phyloP scores from a whole-genome alignment of 2,888 invertebrate species.

The Drosophila suboccidentalis region DNA sequence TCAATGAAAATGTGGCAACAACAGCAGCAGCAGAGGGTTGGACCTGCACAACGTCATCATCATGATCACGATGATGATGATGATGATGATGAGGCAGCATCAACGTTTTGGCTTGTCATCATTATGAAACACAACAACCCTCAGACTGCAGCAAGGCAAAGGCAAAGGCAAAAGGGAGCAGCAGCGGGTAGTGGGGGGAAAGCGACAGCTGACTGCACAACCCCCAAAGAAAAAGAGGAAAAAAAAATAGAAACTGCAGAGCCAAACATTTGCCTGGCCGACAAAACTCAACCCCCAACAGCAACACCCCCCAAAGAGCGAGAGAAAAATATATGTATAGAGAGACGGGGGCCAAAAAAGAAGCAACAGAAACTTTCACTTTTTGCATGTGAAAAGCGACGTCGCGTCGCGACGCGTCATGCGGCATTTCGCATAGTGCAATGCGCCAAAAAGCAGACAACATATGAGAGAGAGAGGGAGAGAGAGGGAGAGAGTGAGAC shows the following conservation, averaged over 20 bases:
- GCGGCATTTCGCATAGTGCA: slow-evolving; percentile 74
- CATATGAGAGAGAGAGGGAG: slow-evolving; percentile 19
- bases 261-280: slow-evolving; percentile 29
- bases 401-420: slow-evolving; percentile 64
- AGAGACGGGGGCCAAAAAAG: slow-evolving; percentile 54
- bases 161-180: background rate
- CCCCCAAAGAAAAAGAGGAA: slow-evolving; percentile 54
- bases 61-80: slow-evolving; percentile 16
- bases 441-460: slow-evolving; percentile 73
- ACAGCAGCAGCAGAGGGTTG: slow-evolving; percentile 56
- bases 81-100: slow-evolving; percentile 50
- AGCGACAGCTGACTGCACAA: slow-evolving; percentile 70
- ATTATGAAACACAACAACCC: slow-evolving; percentile 78
- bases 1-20: slow-evolving; percentile 68
- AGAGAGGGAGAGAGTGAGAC: slow-evolving; percentile 3
- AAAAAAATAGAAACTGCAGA: slow-evolving; percentile 61
- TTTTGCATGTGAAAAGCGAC: slow-evolving; percentile 57
- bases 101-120: slow-evolving; percentile 72
- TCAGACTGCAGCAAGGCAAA: slow-evolving; percentile 61
- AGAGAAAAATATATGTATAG: too few relatives aligned
- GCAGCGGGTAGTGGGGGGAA: too few relatives aligned
- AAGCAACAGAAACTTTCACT: slow-evolving; percentile 78
- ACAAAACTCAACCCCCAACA: slow-evolving; percentile 16
- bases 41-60: slow-evolving; percentile 63
- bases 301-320: slow-evolving; percentile 18